Evolutionary conservation across 2,797 vertebrate species (phyloP).

Genomic region (Microcaecilia unicolor): DNA sequence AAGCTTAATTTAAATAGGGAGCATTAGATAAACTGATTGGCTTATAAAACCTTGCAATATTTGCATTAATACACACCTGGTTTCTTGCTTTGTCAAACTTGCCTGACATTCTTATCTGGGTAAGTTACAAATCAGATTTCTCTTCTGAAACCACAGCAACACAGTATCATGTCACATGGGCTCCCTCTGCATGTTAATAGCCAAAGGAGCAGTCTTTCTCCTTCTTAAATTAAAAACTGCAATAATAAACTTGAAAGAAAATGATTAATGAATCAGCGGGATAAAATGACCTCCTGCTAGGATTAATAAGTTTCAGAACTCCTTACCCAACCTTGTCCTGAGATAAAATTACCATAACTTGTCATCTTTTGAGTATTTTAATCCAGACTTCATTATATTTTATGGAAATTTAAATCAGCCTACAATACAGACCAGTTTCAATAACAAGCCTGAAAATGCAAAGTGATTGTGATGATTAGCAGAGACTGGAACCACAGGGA

Average conservation of each 20-base stretch:
- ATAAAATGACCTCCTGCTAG: background rate
- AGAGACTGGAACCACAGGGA: background rate
- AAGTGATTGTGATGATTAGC: conserved; percentile 14
- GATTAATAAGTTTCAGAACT: conserved; percentile 7
- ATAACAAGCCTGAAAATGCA: conserved; percentile 16
- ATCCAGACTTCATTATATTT: conserved; percentile 6
- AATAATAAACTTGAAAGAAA: conserved; percentile 1
- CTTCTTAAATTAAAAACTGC: conserved; percentile 4
- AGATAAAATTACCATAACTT: conserved; percentile 6
- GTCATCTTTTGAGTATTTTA: conserved; percentile 3
- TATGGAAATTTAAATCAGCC: conserved; percentile 15
- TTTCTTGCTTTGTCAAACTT: too few relatives aligned
- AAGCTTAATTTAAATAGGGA: too few relatives aligned
- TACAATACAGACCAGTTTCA: background rate
- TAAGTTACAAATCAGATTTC: too few relatives aligned
- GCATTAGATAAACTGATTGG: too few relatives aligned
- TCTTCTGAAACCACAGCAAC: too few relatives aligned
- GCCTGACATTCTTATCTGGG: too few relatives aligned
- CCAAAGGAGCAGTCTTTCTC: background rate
- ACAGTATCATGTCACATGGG: too few relatives aligned
- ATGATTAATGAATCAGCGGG: conserved; percentile 5
- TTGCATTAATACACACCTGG: too few relatives aligned
- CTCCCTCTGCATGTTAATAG: background rate
- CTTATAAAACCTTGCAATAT: too few relatives aligned
- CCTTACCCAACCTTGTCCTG: conserved; percentile 2